A percentile compares a stretch with the other conserved stretches of the same genome.
Conservation (phyloP, 2,888 invertebrate genomes). For the Silvanus unidentatus region DNA sequence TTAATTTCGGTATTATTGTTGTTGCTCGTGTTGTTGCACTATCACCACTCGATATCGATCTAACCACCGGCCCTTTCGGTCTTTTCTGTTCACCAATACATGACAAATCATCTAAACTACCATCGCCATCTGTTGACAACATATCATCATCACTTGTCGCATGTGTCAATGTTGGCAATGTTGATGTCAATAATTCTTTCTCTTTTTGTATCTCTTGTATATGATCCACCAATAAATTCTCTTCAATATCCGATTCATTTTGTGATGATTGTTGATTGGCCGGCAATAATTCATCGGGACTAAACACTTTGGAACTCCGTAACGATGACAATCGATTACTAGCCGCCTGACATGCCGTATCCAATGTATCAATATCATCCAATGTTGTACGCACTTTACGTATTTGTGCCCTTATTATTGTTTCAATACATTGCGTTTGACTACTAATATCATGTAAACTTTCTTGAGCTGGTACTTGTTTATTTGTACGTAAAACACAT, state of each 20-base stretch:
- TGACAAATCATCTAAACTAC: constrained; percentile 60
- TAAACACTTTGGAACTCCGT: constrained; percentile 66
- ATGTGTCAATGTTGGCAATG: constrained; percentile 72
- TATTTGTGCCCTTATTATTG: constrained; percentile 82
- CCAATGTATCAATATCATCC: constrained; percentile 85
- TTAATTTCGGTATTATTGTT: constrained; percentile 36
- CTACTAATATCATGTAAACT: constrained; percentile 84
- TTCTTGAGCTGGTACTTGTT: constrained; percentile 83
- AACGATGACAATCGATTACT: constrained; percentile 71
- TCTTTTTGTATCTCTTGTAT: constrained; percentile 78
- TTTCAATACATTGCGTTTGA: constrained; percentile 86
- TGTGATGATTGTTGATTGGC: constrained; percentile 32
- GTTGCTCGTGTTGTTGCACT: constrained; percentile 19
- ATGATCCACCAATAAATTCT: constrained; percentile 68
- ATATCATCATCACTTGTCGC: constrained; percentile 86
- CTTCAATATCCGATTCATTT: constrained; percentile 58
- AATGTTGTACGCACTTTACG: constrained; percentile 76
- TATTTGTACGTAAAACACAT: constrained; percentile 84
- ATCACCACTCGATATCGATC: constrained; percentile 43
- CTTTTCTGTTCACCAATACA: constrained; percentile 38
- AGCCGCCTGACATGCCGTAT: constrained; percentile 81
- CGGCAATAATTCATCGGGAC: constrained; percentile 51
- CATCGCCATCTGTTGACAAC: constrained; percentile 73
- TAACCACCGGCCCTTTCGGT: constrained; percentile 38
- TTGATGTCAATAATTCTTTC: constrained; percentile 72